Evolutionary conservation across 2,888 invertebrate genomes (phyloP).

Genomic region (Orthosia gothica): DNA sequence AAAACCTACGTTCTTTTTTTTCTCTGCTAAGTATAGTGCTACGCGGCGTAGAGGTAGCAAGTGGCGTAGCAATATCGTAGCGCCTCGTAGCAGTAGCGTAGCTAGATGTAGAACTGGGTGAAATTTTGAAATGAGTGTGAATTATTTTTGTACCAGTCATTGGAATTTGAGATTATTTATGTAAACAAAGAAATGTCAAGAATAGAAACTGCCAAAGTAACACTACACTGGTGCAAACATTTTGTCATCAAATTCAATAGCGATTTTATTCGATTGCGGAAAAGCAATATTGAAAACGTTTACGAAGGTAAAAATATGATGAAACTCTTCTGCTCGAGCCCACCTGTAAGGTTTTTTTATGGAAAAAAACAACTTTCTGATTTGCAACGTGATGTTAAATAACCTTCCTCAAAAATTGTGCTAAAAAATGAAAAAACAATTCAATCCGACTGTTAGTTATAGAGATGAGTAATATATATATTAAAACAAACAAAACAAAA

Average conservation of each 20-base stretch:
- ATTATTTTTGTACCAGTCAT: background rate
- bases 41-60: constrained; percentile 1
- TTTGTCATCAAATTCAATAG: background rate
- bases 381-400: no score
- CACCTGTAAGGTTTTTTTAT: no score
- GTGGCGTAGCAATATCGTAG: background rate
- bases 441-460: no score
- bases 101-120: background rate
- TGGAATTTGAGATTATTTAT: background rate
- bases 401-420: no score
- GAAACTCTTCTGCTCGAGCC: no score
- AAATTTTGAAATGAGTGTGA: no score
- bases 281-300: background rate
- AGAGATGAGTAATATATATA: no score
- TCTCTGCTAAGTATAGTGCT: background rate
- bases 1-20: background rate
- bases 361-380: no score
- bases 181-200: background rate
- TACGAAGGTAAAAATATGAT: no score
- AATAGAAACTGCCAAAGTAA: background rate
- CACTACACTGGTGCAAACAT: background rate
- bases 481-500: no score
- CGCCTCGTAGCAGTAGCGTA: background rate
- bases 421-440: no score
- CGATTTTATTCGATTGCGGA: background rate